phyloP scores from a whole-genome alignment of 2,888 invertebrate species.

The Spodoptera picta region DNA sequence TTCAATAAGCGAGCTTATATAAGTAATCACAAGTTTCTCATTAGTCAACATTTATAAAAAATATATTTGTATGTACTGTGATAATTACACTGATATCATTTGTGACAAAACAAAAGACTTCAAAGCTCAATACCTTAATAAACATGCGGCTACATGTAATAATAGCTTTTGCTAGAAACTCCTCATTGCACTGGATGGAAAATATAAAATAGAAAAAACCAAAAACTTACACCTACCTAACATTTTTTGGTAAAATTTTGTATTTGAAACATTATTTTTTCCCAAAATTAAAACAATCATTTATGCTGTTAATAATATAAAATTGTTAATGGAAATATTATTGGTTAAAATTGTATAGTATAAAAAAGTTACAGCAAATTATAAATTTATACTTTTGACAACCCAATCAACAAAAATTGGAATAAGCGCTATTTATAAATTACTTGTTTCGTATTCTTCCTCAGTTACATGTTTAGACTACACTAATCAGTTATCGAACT shows the following conservation, averaged over 20 bases:
- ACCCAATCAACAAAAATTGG: constrained; percentile 8
- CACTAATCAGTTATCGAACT: constrained; percentile 42
- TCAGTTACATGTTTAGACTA: constrained; percentile 23
- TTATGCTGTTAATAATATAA: not conserved
- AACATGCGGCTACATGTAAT: constrained; percentile 18
- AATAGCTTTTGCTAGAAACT: constrained; percentile 11
- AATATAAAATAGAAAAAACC: not conserved
- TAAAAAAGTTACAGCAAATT: too few species aligned
- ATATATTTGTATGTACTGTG: constrained; percentile 4
- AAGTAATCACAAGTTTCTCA: constrained; percentile 23
- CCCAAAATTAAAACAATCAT: constrained; percentile 5
- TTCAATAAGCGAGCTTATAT: constrained; percentile 39
- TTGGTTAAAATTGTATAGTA: too few species aligned
- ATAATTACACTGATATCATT: constrained; percentile 22
- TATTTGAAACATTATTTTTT: constrained; percentile 6
- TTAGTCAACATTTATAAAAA: constrained; percentile 23
- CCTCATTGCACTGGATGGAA: not conserved
- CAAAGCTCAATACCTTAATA: not conserved
- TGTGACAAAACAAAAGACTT: constrained; percentile 21
- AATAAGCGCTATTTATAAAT: constrained; percentile 10
- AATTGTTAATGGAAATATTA: constrained; percentile 1
- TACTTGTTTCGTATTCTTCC: constrained; percentile 13
- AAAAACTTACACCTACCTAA: constrained; percentile 32
- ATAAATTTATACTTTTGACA: too few species aligned
- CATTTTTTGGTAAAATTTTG: constrained; percentile 45